phyloP scores from a whole-genome alignment of 2,113 vertebrate genomes.

The Lophochroa leadbeateri region DNA sequence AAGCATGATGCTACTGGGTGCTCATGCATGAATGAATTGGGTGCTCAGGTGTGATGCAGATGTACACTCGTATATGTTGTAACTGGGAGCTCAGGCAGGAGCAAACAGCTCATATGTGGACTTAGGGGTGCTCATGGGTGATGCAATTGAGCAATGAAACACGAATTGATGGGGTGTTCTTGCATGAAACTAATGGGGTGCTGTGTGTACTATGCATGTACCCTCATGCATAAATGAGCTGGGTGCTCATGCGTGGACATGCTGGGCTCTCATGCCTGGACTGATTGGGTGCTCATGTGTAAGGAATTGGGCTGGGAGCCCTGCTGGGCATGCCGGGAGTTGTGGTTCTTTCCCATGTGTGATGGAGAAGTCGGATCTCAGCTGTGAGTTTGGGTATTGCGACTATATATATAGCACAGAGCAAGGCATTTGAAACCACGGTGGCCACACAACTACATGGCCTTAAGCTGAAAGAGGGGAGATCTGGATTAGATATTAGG shows the following conservation, averaged over 20 bases:
- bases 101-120: neutral
- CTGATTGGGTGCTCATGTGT: neutral
- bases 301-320: neutral
- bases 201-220: neutral
- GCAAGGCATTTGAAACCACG: neutral
- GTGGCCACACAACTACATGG: neutral
- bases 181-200: neutral
- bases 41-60: neutral
- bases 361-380: neutral
- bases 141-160: neutral
- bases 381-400: neutral
- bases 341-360: accelerated
- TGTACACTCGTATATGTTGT: accelerated
- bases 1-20: neutral
- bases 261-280: neutral
- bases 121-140: neutral
- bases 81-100: neutral
- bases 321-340: accelerated
- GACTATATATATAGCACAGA: neutral
- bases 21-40: neutral
- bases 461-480: neutral
- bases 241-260: neutral
- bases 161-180: neutral
- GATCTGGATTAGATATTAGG: neutral
- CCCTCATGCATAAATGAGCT: neutral